Conservation (phyloP, 92 coral and sea anemone genomes). For the Plumapathes pennacea region DNA sequence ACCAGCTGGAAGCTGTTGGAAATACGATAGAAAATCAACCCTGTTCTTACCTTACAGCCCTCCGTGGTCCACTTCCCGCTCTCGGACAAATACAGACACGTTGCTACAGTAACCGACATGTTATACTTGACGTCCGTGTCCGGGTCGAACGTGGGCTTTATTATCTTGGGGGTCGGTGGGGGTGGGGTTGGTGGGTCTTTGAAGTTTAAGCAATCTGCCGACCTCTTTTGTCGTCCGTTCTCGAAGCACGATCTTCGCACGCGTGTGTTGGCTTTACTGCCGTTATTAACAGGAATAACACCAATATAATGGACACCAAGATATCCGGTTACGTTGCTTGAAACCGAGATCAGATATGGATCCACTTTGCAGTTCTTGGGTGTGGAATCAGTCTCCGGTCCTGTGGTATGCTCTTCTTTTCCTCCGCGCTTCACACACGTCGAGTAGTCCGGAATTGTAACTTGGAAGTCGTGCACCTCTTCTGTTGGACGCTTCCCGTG, state of each 20-base stretch:
- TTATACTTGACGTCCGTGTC: slow-evolving; percentile 73
- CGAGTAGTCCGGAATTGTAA: slow-evolving; percentile 67
- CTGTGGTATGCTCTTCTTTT: neutral
- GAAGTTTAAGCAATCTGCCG: slow-evolving; percentile 69
- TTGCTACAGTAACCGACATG: slow-evolving; percentile 60
- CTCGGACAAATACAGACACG: slow-evolving; percentile 86
- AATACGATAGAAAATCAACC: too few relatives aligned
- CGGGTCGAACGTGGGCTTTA: slow-evolving; percentile 57
- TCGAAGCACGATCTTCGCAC: slow-evolving; percentile 75
- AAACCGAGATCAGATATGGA: slow-evolving; percentile 41
- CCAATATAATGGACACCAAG: slow-evolving; percentile 66
- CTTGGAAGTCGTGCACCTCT: slow-evolving; percentile 32
- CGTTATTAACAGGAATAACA: slow-evolving; percentile 15
- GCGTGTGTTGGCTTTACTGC: slow-evolving; percentile 18
- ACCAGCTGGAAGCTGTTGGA: neutral
- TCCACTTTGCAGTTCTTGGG: slow-evolving; percentile 52
- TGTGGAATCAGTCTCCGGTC: neutral
- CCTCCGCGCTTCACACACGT: slow-evolving; percentile 38
- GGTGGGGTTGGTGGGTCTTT: slow-evolving; percentile 90
- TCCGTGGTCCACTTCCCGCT: slow-evolving; percentile 71
- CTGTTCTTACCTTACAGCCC: slow-evolving; percentile 83
- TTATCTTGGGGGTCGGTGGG: slow-evolving; percentile 64
- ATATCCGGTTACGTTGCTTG: slow-evolving; percentile 50
- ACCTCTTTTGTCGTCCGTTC: slow-evolving; percentile 67
- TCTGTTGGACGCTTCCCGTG: slow-evolving; percentile 60